Conservation (phyloP, 2,113 vertebrate genomes). For the Pachyramphus minor region DNA sequence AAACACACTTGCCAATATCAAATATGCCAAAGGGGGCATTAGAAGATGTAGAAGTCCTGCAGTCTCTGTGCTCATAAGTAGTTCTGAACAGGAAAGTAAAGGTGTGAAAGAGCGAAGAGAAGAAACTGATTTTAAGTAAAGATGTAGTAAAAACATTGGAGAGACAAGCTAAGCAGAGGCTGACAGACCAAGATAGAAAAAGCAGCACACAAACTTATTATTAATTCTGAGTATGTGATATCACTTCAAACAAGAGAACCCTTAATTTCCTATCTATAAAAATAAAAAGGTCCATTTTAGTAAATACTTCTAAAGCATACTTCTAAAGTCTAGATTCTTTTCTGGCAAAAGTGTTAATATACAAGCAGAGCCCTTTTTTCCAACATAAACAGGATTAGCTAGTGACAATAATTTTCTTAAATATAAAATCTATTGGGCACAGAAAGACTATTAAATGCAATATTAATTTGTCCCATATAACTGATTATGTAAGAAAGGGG, state of each 20-base stretch:
- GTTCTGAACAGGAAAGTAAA: not conserved
- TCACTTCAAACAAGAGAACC: not conserved
- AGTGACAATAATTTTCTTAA: not conserved
- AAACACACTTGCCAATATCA: not conserved
- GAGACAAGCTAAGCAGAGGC: not conserved
- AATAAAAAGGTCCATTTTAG: not conserved
- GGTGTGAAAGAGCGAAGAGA: not conserved
- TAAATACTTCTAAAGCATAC: not conserved
- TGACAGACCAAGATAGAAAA: not conserved
- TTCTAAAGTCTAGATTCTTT: not conserved
- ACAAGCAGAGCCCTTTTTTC: not conserved
- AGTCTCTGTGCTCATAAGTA: not conserved
- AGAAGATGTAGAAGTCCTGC: not conserved
- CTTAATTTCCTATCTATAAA: not conserved
- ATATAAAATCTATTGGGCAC: not conserved
- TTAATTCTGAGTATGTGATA: not conserved
- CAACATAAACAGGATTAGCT: not conserved
- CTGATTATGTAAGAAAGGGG: not conserved
- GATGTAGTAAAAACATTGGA: not conserved
- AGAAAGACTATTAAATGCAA: not conserved
- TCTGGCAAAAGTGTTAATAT: not conserved
- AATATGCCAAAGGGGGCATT: not conserved
- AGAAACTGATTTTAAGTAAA: not conserved
- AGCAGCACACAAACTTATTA: not conserved
- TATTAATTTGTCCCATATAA: not conserved